Base-by-base conservation (phyloP, 2,888 invertebrate species). In the Ditula angustiorana region DNA sequence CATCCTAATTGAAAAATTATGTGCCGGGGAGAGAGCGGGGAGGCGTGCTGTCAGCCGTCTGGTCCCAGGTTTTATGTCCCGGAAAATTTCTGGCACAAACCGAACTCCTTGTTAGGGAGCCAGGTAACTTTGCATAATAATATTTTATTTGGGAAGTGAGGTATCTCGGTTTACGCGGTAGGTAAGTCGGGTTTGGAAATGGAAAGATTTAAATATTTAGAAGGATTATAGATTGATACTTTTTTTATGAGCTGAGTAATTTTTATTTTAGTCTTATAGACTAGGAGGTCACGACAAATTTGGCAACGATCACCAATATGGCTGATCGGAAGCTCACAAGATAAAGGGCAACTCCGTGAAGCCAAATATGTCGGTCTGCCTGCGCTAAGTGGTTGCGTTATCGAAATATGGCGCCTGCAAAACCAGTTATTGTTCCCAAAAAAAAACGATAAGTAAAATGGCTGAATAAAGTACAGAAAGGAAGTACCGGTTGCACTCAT, bases 111-210 rank as follows among this genome's bases (percentile, higher is more conserved):
- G 23, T 41, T 55, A 61, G 49, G 49, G 37, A 57, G 49, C 23
- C 28, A 50, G 62, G 62, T 63, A 41, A 50, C 50, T 46, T 46
- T 30, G 24, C 24, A 52, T 58, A 58, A 50, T 57, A 50, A 58
- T 58, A 58, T 57, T 63, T 63, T 63, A 63, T 35, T 13, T 24
- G 56, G n/a, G n/a, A 63, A 50, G 57, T 57, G 57, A 63, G 57
- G 58, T 44, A 57, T 30, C 57, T 33, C 41, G 33, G 44, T 23
- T 52, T 55, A 56, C 30, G 41, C 44, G 63, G 57, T 49, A n/a
- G n/a, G 30, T 24, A 62, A 50, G 57, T 44, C 49, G 33, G 50
- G 57, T 10, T 30, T 44, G 57, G 35, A 52, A 63, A 56, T 13
- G 8, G 47, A 26, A 47, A 56, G 37, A 57, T 62, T 37, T n/a